Evolutionary conservation across 2,888 invertebrate species (phyloP), one percentile per base, ranked within the genome.

Genomic region (Auanema sp.): DNA sequence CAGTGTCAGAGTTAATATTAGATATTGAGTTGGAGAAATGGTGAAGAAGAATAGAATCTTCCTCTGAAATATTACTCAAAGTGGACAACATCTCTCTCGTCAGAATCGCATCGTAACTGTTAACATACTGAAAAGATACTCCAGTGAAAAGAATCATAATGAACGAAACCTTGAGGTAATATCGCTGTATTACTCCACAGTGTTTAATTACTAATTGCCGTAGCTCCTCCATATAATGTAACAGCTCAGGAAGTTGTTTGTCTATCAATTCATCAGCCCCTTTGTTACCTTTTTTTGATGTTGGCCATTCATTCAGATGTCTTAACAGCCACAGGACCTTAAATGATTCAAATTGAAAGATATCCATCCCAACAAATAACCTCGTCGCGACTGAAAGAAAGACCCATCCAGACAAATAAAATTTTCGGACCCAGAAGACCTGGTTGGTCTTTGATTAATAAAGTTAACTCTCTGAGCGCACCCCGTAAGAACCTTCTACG

Each of bases 141-240:
- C n/a, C 10, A 33, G 33, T 5, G 33, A 33, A 8, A 5, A 33
- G 3, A 33, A 33, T 5, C 33, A 5, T 5, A 33, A 33, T 33
- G 33, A 5, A 33, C 8, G 18, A 18, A 21, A 75, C 71, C 66
- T 75, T 69, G 10, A 65, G 43, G 53, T 82, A 77, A 56, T 82
- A 83, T 71, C 95, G 89, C 85, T 98, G 96, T 87, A 97, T 91
- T 10, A 97, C 93, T 87, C 93, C 93, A 78, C 92, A 92, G 85
- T 98, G 95, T 84, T 96, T 97, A 4, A 60, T 33, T 69, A 94
- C 89, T 59, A 99, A 87, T 24, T 87, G 88, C 79, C 97, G 88
- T 57, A 99, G 85, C 85, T 99, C 98, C 84, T 97, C 95, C 90
- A 98, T 96, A 83, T 97, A 95, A 84, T 97, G 98, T 10, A 99